A percentile compares a stretch with the other conserved stretches of the same genome.
Conservation (phyloP, 2,113 vertebrate species). For the Pseudorhombus dupliciocellatus region DNA sequence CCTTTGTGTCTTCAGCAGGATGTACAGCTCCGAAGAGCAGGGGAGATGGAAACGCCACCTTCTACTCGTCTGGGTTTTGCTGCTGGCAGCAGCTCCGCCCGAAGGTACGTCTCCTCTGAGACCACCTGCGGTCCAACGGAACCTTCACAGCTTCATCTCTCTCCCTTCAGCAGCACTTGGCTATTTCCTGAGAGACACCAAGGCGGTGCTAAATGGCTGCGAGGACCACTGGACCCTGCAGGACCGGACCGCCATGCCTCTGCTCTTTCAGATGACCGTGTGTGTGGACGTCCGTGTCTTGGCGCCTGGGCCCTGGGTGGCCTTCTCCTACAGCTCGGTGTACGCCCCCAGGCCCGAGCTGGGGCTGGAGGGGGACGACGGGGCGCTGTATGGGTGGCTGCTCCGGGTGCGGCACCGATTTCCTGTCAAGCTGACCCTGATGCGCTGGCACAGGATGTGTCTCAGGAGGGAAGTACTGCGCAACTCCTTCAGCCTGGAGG, state of each 20-base stretch:
- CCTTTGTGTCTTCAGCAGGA: constrained; percentile 44
- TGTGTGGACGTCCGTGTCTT: constrained; percentile 76
- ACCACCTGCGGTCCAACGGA: too few relatives aligned
- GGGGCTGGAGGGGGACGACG: constrained; percentile 75
- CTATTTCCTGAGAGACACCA: constrained; percentile 74
- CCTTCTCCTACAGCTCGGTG: constrained; percentile 75
- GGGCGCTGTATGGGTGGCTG: constrained; percentile 75
- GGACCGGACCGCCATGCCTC: constrained; percentile 48
- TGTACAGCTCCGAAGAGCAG: constrained; percentile 17
- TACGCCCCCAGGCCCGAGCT: constrained; percentile 59
- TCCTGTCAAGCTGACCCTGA: constrained; percentile 49
- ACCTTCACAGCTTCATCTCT: background rate
- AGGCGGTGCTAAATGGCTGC: constrained; percentile 75
- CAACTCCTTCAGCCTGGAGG: constrained; percentile 74
- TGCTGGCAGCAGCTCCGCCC: constrained; percentile 15
- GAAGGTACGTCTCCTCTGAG: constrained; percentile 38
- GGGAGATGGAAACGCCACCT: constrained; percentile 28
- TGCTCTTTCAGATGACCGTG: constrained; percentile 71
- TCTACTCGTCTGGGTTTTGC: constrained; percentile 8
- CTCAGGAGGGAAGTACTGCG: constrained; percentile 55
- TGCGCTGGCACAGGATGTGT: constrained; percentile 77
- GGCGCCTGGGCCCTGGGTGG: constrained; percentile 74
- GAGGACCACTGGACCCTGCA: constrained; percentile 79
- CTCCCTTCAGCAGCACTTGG: constrained; percentile 32
- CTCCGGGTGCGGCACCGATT: constrained; percentile 75